Evolutionary conservation across 2,797 vertebrate species (phyloP).

Genomic region (Platalea minor): DNA sequence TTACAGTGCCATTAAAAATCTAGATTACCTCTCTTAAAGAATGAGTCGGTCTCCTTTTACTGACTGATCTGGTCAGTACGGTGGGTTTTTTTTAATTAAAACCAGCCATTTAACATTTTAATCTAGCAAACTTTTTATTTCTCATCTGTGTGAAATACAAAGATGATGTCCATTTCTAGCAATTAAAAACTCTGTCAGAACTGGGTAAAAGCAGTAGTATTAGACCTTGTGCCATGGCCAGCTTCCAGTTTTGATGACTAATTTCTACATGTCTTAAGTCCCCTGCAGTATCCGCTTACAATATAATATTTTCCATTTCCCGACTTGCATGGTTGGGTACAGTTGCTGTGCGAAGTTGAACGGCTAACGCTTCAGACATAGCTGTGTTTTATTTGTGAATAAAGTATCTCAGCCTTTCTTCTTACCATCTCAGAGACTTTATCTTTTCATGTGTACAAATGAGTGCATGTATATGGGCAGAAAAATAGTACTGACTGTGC

Average conservation of each 20-base stretch:
- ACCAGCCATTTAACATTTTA: background rate
- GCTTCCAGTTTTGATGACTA: conserved; percentile 59
- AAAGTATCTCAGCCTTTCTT: background rate
- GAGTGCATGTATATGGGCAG: background rate
- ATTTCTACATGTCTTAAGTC: conserved; percentile 61
- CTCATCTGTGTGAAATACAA: background rate
- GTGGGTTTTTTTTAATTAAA: background rate
- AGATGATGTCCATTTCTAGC: conserved; percentile 7
- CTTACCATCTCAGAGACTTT: background rate
- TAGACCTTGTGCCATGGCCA: background rate
- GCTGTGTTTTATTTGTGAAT: conserved; percentile 7
- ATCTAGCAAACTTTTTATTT: background rate
- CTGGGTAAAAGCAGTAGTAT: background rate
- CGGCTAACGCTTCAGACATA: background rate
- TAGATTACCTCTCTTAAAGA: background rate
- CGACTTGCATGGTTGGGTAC: conserved; percentile 23
- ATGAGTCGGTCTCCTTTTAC: background rate
- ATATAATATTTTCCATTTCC: conserved; percentile 69
- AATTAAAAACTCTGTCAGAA: conserved; percentile 9
- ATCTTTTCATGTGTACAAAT: background rate
- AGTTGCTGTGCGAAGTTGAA: conserved; percentile 44
- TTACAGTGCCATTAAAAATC: background rate
- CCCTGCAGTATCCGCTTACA: conserved; percentile 59
- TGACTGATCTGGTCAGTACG: background rate
- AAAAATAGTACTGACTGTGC: background rate